Conservation (phyloP, 2,113 vertebrate genomes). For the Cyanoramphus novaezelandiae region DNA sequence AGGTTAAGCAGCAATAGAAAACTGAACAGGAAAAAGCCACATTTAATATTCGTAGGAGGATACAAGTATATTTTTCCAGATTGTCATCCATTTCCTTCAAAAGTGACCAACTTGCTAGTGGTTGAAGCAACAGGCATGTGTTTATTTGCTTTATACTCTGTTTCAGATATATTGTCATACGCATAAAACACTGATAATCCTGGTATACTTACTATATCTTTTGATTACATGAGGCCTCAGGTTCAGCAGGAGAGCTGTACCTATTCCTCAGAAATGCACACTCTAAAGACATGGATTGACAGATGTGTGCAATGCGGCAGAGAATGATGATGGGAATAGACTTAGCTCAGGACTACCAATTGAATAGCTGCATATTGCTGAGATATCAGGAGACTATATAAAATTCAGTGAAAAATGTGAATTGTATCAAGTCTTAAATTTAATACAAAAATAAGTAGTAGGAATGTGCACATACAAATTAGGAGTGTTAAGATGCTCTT, state of each 20-base stretch:
- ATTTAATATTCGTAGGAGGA: slow-evolving; percentile 20
- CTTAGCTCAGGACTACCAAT: background rate
- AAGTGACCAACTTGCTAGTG: background rate
- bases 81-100: slow-evolving; percentile 9
- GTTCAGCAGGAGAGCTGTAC: background rate
- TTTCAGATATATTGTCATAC: background rate
- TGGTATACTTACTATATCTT: background rate
- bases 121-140: background rate
- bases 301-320: background rate
- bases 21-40: slow-evolving; percentile 1
- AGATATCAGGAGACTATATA: background rate
- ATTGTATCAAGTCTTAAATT: background rate
- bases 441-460: background rate
- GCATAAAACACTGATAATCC: background rate
- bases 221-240: background rate
- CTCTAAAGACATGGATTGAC: background rate
- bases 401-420: background rate
- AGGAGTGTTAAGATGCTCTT: background rate
- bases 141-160: background rate
- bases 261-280: background rate
- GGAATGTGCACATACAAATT: background rate
- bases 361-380: background rate
- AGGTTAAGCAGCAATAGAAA: slow-evolving; percentile 9
- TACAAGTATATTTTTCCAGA: slow-evolving; percentile 4
- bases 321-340: background rate